Conservation (phyloP, 2,888 invertebrate species). For the Gryllus longicercus region DNA sequence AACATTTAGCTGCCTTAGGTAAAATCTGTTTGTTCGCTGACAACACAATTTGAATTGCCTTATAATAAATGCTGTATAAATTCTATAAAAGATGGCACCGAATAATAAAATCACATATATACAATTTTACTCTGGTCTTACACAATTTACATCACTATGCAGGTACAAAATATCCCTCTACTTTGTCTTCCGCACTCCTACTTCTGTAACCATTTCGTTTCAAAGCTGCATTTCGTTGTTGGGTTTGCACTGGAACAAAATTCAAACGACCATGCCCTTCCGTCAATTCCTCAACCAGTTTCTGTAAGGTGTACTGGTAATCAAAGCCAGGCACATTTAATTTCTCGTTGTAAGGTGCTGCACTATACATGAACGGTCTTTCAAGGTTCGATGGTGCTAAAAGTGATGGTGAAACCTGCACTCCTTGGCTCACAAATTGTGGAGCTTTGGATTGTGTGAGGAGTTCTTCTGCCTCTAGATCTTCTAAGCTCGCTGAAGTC, state of each 20-base stretch:
- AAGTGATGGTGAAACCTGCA: background rate
- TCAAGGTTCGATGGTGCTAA: background rate
- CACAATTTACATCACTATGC: background rate
- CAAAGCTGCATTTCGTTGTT: background rate
- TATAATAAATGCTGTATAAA: no score
- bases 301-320: background rate
- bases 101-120: no score
- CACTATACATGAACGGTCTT: background rate
- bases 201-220: background rate
- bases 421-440: background rate
- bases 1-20: no score
- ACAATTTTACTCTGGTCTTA: no score
- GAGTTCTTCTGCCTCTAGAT: constrained; percentile 11
- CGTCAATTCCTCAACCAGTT: background rate
- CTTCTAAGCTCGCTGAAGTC: constrained; percentile 25
- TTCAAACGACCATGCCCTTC: background rate
- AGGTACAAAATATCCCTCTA: background rate
- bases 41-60: no score
- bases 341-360: background rate
- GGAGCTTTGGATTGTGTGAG: background rate
- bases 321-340: background rate
- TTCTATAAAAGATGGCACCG: no score
- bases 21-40: no score
- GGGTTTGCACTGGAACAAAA: background rate
- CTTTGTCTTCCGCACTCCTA: background rate